phyloP scores from a whole-genome alignment of 1,140 invertebrate genomes.

The Nasonia longicornis region DNA sequence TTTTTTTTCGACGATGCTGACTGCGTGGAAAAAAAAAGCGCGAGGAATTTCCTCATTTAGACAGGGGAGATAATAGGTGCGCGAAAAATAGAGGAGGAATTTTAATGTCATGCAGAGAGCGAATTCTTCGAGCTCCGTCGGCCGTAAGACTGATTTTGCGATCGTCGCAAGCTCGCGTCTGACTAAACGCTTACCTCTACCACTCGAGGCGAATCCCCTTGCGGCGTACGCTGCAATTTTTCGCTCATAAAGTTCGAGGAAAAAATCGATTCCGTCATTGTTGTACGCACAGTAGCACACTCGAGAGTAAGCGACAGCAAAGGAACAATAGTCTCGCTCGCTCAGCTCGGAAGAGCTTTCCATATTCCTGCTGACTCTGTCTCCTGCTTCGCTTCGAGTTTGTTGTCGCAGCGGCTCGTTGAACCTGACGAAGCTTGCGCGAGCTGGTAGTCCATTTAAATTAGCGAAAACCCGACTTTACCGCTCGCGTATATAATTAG shows the following conservation, averaged over 20 bases:
- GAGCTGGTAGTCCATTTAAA: no score
- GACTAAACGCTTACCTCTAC: no score
- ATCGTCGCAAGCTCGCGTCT: no score
- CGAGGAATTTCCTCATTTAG: constrained; percentile 27
- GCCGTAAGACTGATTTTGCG: no score
- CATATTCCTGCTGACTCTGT: not conserved
- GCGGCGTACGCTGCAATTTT: not conserved
- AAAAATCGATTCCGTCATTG: not conserved
- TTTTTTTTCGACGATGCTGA: not conserved
- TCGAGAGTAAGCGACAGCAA: not conserved
- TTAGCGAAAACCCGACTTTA: no score
- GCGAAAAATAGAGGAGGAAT: not conserved
- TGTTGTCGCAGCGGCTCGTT: not conserved
- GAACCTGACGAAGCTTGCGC: not conserved
- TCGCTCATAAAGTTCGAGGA: not conserved
- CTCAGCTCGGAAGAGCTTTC: not conserved
- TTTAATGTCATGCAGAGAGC: not conserved
- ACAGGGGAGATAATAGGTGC: not conserved
- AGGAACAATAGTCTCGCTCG: not conserved
- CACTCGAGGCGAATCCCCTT: no score
- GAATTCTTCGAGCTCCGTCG: not conserved
- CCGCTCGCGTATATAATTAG: not conserved
- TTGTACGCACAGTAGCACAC: not conserved
- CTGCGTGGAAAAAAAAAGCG: not conserved
- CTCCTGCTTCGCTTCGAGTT: not conserved